A percentile compares a stretch with the other conserved stretches of the same genome.
phyloP scores from a whole-genome alignment of 1,140 invertebrate genomes.

The Druon quercuslanigerum region DNA sequence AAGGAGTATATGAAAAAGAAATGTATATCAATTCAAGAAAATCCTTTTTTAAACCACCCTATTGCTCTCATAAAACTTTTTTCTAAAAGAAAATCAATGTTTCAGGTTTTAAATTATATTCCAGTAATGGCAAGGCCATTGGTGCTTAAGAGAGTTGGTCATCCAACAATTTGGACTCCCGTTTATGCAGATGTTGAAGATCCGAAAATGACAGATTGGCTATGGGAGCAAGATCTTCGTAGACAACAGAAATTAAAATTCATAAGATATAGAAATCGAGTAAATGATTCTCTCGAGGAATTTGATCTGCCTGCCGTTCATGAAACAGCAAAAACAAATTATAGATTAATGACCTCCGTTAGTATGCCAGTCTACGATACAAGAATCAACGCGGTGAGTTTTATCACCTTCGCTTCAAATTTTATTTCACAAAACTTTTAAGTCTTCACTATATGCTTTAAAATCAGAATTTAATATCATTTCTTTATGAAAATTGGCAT shows the following conservation, averaged over 20 bases:
- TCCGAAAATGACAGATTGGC: slow-evolving; percentile 91
- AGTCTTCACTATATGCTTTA: no score
- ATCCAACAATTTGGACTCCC: slow-evolving; percentile 91
- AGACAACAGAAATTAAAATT: background rate
- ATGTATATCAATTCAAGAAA: background rate
- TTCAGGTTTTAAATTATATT: slow-evolving; percentile 89
- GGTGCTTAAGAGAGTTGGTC: slow-evolving; percentile 85
- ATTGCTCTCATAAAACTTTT: background rate
- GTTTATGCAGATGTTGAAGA: slow-evolving; percentile 94
- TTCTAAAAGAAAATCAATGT: background rate
- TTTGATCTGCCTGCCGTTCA: background rate
- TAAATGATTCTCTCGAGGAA: slow-evolving; percentile 53
- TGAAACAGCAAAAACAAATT: slow-evolving; percentile 73
- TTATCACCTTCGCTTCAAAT: background rate
- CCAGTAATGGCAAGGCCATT: slow-evolving; percentile 93
- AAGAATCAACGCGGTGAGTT: slow-evolving; percentile 85
- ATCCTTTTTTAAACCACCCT: background rate
- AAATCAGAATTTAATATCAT: no score
- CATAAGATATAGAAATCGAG: slow-evolving; percentile 68
- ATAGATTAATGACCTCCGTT: slow-evolving; percentile 91
- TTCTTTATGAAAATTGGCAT: no score
- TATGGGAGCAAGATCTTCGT: slow-evolving; percentile 85
- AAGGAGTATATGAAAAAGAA: background rate
- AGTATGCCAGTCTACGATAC: slow-evolving; percentile 93
- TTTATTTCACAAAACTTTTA: background rate